Conservation (phyloP, 2,888 invertebrate genomes). For the Watsonalla binaria region DNA sequence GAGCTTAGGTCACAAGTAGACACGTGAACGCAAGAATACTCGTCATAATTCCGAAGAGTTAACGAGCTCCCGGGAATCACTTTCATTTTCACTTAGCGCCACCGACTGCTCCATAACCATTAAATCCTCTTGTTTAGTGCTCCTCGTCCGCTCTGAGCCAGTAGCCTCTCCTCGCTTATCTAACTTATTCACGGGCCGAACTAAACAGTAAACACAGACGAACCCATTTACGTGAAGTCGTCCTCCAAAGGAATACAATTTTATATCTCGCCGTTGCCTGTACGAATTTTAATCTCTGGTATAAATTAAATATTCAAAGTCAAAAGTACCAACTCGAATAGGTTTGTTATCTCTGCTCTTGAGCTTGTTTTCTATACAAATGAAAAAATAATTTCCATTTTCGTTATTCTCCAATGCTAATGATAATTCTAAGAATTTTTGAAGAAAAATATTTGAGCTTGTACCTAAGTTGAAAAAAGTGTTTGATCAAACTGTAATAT, state of each 20-base stretch:
- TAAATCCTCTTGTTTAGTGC: constrained; percentile 63
- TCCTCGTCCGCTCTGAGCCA: constrained; percentile 34
- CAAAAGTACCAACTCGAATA: constrained; percentile 29
- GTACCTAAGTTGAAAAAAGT: too few relatives aligned
- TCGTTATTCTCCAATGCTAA: neutral
- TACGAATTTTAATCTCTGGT: constrained; percentile 23
- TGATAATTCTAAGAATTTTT: too few relatives aligned
- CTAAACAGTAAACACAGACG: constrained; percentile 50
- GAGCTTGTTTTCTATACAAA: constrained; percentile 23
- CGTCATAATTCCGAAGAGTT: constrained; percentile 52
- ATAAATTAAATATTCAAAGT: constrained; percentile 51
- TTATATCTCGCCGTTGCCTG: constrained; percentile 30
- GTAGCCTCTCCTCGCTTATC: constrained; percentile 35
- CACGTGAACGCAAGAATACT: constrained; percentile 44
- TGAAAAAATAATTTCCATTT: constrained; percentile 23
- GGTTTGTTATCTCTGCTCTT: constrained; percentile 28
- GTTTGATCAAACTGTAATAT: too few relatives aligned
- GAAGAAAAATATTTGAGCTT: too few relatives aligned
- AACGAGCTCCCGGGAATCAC: constrained; percentile 57
- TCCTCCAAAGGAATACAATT: constrained; percentile 36
- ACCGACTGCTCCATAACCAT: constrained; percentile 62
- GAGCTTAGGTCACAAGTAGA: constrained; percentile 33
- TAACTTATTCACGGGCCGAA: constrained; percentile 60
- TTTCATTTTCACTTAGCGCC: constrained; percentile 69
- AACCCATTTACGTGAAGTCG: constrained; percentile 31